Evolutionary conservation across 2,888 invertebrate genomes (phyloP), one percentile per base, ranked within the genome.

Genomic region (Drosophila mimetica): DNA sequence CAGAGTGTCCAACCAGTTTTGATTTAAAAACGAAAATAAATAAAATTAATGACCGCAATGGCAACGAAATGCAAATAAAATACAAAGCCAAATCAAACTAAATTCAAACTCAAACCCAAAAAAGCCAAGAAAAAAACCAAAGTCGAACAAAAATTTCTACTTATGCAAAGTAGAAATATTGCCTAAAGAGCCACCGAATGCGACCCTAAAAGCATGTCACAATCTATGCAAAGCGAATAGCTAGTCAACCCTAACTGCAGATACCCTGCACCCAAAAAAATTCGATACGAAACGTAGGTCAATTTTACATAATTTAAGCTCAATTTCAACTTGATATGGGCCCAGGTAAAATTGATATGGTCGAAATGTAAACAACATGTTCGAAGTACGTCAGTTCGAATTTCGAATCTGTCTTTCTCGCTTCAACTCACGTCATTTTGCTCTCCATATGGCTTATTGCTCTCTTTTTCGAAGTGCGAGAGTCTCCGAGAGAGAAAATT

Each of bases 81-180:
- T 46, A 69, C 71, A 77, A 71, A 76, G 66, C 37, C 60, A 60
- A 66, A 46, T 4, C 36, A 44, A 53, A 54, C 25, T 34, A 63
- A 67, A 67, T 46, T 55, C 41, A 63, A 77, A 69, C 64, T 52
- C 55, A 58, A 70, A 46, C 16, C 11, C 25, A 54, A 66, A 66
- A 64, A 57, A n/a, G n/a, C n/a, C 54, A 42, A n/a, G n/a, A 58
- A 64, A 58, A 0, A 22, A 61, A 41, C 39, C 54, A 55, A 54
- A 63, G 61, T 53, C 37, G 32, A 61, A 76, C 72, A 48, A 54
- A 75, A 73, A 77, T 87, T 86, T 86, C 87, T 86, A 86, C 77
- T 86, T 86, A 86, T 86, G 86, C 87, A 86, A 86, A 86, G 87
- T 83, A 77, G 85, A 80, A 77, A 85, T 76, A 86, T 87, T 86